These are phyloP conservation scores for Leptonema lineaticorne DNA, from an alignment of 1,140 invertebrate genomes.

Conservation along the genomic window DNA sequence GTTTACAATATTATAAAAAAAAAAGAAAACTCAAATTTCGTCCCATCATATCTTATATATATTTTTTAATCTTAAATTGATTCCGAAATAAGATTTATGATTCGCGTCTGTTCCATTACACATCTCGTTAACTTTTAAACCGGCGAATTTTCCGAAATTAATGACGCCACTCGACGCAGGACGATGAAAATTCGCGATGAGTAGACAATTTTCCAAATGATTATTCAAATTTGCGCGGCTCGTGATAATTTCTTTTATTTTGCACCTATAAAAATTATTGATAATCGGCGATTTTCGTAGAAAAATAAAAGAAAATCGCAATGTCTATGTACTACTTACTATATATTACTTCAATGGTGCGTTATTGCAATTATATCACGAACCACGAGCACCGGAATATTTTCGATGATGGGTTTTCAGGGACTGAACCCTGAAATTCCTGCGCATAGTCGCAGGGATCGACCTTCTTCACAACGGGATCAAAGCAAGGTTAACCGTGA, in stretches of 20 bases:
- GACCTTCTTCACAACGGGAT: background rate
- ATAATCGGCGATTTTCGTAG: no score
- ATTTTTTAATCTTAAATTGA: constrained; percentile 7
- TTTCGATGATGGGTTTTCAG: background rate
- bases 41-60: no score
- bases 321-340: no score
- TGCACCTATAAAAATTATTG: no score
- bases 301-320: no score
- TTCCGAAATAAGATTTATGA: constrained; percentile 14
- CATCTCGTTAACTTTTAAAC: constrained; percentile 16
- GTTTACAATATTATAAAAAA: no score
- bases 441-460: constrained; percentile 2
- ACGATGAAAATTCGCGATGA: constrained; percentile 1
- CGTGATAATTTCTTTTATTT: background rate
- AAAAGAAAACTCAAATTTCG: no score
- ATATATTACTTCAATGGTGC: background rate
- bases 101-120: constrained; percentile 16
- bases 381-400: background rate
- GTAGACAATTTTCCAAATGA: constrained; percentile 15
- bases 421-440: background rate
- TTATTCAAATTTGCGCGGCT: background rate
- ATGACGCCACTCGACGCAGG: background rate
- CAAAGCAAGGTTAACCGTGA: constrained; percentile 2
- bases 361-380: background rate
- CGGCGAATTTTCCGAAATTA: constrained; percentile 9